These are phyloP conservation scores for Grallaria varia DNA, from an alignment of 2,113 vertebrate genomes.

Conservation along the genomic window DNA sequence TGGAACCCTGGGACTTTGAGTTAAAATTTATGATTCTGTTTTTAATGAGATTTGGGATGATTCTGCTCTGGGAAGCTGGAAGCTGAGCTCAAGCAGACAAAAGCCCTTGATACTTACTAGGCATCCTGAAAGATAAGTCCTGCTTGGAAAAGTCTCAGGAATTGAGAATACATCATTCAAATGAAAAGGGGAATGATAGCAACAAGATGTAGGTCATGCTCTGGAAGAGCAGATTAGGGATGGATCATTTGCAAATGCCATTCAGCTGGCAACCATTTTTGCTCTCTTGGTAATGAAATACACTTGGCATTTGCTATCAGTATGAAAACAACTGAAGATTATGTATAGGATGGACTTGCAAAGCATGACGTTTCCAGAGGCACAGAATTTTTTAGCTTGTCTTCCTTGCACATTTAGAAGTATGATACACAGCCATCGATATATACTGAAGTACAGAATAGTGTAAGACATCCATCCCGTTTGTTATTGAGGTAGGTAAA, in stretches of 20 bases:
- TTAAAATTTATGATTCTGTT: background rate
- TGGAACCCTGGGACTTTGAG: rapidly evolving
- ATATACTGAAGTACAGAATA: background rate
- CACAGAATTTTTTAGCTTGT: background rate
- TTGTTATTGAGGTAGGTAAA: background rate
- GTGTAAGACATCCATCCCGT: background rate
- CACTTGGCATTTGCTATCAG: background rate
- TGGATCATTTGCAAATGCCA: background rate
- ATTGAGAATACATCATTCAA: background rate
- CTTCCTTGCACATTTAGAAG: background rate
- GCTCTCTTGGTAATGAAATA: background rate
- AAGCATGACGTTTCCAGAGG: background rate
- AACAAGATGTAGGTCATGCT: background rate
- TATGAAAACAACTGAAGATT: background rate
- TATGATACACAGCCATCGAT: background rate
- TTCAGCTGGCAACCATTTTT: background rate
- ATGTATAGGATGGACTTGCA: background rate
- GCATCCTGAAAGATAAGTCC: background rate
- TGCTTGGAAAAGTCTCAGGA: background rate
- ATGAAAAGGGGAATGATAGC: background rate
- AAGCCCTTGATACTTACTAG: background rate
- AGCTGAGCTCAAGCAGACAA: background rate
- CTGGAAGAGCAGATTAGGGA: constrained; percentile 13
- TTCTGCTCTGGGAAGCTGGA: background rate
- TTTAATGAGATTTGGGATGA: background rate